Percentiles rank a stretch among this genome's conserved stretches.
Conservation (phyloP, 2,113 vertebrate species). For the Ailurus styani region DNA sequence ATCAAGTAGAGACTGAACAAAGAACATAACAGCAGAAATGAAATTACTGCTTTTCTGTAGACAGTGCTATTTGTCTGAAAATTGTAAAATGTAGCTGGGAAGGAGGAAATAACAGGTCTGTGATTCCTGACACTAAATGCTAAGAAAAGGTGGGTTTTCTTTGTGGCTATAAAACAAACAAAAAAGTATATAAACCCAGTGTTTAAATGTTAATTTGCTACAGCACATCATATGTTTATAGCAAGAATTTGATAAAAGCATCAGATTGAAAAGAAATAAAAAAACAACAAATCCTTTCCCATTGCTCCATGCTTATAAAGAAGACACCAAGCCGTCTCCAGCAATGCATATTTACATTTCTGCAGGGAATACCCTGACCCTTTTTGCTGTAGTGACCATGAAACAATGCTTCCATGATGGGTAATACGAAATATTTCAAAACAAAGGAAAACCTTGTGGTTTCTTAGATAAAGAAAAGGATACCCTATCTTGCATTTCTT, state of each 20-base stretch:
- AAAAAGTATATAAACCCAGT: conserved; percentile 37
- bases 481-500: not conserved
- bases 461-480: conserved; percentile 27
- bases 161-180: conserved; percentile 60
- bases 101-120: conserved; percentile 62
- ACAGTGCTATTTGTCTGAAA: conserved; percentile 54
- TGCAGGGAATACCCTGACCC: not conserved
- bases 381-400: not conserved
- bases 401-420: conserved; percentile 16
- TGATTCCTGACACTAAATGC: conserved; percentile 55
- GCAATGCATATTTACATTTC: not conserved
- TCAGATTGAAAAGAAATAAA: not conserved
- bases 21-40: conserved; percentile 13
- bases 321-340: not conserved
- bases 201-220: conserved; percentile 65
- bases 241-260: conserved; percentile 34
- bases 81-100: conserved; percentile 47
- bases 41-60: conserved; percentile 21
- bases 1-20: conserved; percentile 33
- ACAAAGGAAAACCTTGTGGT: conserved; percentile 7
- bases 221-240: conserved; percentile 51
- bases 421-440: not conserved
- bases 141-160: conserved; percentile 67
- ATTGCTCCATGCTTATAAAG: not conserved
- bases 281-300: not conserved